Evolutionary conservation across 2,888 invertebrate genomes (phyloP).

Genomic region (Octodonta nipae): DNA sequence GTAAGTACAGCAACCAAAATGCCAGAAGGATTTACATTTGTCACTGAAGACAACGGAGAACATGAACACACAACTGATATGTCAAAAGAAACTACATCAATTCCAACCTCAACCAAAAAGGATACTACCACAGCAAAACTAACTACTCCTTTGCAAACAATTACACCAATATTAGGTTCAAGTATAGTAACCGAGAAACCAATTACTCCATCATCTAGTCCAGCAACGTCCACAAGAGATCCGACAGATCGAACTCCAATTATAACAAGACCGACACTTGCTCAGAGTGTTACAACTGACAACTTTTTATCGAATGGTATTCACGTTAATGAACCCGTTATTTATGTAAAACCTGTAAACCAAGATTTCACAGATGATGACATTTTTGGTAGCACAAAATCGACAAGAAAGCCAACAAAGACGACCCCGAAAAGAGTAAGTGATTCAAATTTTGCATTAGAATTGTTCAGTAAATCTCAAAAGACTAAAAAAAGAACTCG

Average conservation of each 20-base stretch:
- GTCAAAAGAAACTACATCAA: neutral
- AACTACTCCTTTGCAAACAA: constrained; percentile 4
- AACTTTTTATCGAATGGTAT: constrained; percentile 15
- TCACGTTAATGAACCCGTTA: constrained; percentile 11
- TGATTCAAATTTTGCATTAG: constrained; percentile 19
- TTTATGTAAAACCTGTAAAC: constrained; percentile 10
- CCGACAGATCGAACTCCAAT: too few relatives aligned
- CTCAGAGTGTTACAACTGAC: constrained; percentile 10
- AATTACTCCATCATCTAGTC: too few relatives aligned
- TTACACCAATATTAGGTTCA: too few relatives aligned
- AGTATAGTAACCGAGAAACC: too few relatives aligned
- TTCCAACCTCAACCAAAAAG: constrained; percentile 2
- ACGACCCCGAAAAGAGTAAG: constrained; percentile 11
- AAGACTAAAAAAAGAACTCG: constrained; percentile 3
- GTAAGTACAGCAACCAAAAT: too few relatives aligned
- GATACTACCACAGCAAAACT: constrained; percentile 3
- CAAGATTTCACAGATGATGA: constrained; percentile 22
- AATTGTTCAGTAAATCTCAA: constrained; percentile 16
- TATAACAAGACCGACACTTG: too few relatives aligned
- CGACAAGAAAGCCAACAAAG: constrained; percentile 11
- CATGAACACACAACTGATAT: too few relatives aligned
- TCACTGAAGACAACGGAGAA: too few relatives aligned
- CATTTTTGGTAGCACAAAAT: constrained; percentile 20
- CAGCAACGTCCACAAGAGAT: too few relatives aligned
- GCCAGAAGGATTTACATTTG: too few relatives aligned